A percentile compares a stretch with the other conserved stretches of the same genome.
phyloP scores from a whole-genome alignment of 2,888 invertebrate genomes.

The Automeris io region DNA sequence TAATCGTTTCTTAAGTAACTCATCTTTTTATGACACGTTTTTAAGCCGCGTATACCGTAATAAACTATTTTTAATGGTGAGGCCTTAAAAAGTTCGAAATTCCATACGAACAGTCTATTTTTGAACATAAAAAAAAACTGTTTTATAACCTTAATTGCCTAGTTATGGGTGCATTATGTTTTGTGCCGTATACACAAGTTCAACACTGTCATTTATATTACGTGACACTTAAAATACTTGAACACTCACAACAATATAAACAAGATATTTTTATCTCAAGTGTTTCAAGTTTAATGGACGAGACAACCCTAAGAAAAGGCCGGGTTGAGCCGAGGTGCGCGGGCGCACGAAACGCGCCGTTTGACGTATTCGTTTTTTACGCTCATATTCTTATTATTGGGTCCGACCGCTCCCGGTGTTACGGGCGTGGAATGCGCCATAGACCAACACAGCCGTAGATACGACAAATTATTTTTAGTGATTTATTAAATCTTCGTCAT shows the following conservation, averaged over 20 bases:
- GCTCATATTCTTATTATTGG: conserved; percentile 73
- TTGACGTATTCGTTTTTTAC: conserved; percentile 70
- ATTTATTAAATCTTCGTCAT: too few relatives aligned
- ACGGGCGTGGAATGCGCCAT: conserved; percentile 70
- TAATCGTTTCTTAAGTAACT: too few relatives aligned
- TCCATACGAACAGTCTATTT: too few relatives aligned
- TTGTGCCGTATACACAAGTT: too few relatives aligned
- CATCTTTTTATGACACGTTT: too few relatives aligned
- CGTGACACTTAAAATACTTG: background rate
- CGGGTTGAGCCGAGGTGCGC: conserved; percentile 34
- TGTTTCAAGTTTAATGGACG: background rate
- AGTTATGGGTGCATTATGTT: too few relatives aligned
- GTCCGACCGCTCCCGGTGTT: conserved; percentile 75
- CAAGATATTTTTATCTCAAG: background rate
- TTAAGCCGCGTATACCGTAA: too few relatives aligned
- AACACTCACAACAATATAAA: background rate
- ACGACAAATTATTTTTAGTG: conserved; percentile 29
- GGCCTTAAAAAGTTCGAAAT: too few relatives aligned
- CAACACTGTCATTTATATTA: background rate
- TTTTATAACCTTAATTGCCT: too few relatives aligned
- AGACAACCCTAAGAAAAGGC: conserved; percentile 11
- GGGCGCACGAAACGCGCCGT: conserved; percentile 58
- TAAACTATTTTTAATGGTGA: too few relatives aligned
- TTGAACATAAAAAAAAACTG: too few relatives aligned
- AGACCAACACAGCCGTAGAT: conserved; percentile 48